Conservation (phyloP, 2,113 vertebrate species). For the Indicator indicator region DNA sequence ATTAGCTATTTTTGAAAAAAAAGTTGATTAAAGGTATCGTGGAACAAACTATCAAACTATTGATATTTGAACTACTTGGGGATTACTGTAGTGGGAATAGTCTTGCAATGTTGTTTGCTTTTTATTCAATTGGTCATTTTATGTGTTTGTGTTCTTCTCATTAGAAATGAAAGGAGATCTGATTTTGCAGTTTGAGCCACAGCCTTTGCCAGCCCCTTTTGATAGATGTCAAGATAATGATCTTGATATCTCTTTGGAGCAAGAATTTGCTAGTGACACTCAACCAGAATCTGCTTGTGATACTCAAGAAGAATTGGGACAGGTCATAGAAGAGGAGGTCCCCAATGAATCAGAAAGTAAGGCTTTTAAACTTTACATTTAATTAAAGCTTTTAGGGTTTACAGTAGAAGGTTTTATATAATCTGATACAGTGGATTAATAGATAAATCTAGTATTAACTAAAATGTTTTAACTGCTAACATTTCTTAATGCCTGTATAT, state of each 20-base stretch:
- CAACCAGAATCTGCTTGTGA: slow-evolving; percentile 30
- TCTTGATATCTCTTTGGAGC: slow-evolving; percentile 87
- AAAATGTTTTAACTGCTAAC: neutral
- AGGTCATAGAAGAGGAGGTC: neutral
- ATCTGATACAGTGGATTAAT: neutral
- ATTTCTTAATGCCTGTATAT: neutral
- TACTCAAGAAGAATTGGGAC: neutral
- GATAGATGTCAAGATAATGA: slow-evolving; percentile 82
- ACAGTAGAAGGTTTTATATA: too few relatives aligned
- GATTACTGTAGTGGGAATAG: neutral
- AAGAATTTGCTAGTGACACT: slow-evolving; percentile 45
- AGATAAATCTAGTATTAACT: neutral
- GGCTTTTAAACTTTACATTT: neutral
- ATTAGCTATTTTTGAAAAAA: too few relatives aligned
- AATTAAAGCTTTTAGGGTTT: neutral
- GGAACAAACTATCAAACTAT: neutral
- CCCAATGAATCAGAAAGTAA: slow-evolving; percentile 52
- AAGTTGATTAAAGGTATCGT: neutral
- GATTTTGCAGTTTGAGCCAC: slow-evolving; percentile 86
- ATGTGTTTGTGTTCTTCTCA: slow-evolving; percentile 16
- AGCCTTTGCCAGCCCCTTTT: slow-evolving; percentile 83
- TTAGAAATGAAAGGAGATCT: slow-evolving; percentile 85
- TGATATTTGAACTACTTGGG: neutral
- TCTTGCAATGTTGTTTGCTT: neutral
- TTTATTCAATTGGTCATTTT: neutral